These are phyloP conservation scores for Labia minor DNA, from an alignment of 2,888 invertebrate species.

Conservation along the genomic window DNA sequence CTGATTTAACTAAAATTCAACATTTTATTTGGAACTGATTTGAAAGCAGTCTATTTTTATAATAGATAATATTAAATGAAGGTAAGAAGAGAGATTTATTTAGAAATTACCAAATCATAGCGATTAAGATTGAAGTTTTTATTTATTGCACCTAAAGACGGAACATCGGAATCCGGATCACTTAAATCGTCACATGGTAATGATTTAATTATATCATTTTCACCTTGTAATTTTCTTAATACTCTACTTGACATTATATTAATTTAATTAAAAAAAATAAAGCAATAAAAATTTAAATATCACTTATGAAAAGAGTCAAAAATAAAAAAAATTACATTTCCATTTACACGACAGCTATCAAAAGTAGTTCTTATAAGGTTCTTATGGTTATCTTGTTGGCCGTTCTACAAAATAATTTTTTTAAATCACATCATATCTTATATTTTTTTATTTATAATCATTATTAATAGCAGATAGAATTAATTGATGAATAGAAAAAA, in stretches of 20 bases:
- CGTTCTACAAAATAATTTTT: too few species aligned
- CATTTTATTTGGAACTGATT: not conserved
- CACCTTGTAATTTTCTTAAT: constrained; percentile 43
- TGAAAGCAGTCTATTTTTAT: not conserved
- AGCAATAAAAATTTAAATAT: too few species aligned
- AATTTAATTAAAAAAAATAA: too few species aligned
- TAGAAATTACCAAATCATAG: constrained; percentile 63
- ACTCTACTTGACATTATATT: constrained; percentile 31
- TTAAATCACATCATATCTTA: too few species aligned
- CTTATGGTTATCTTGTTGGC: too few species aligned
- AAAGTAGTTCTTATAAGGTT: too few species aligned
- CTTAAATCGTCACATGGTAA: constrained; percentile 38
- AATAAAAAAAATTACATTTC: not conserved
- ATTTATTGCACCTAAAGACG: constrained; percentile 41
- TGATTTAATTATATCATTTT: constrained; percentile 42
- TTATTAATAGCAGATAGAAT: too few species aligned
- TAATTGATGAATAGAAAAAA: too few species aligned
- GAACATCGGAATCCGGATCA: constrained; percentile 40
- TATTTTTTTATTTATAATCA: too few species aligned
- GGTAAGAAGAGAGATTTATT: too few species aligned
- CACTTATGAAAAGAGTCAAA: too few species aligned
- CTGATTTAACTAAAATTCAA: constrained; percentile 46
- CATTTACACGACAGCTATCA: not conserved
- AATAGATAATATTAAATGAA: too few species aligned
- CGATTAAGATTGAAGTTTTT: constrained; percentile 53